Base-by-base conservation (phyloP, 1,140 invertebrate species). In the Magallana ariakensis region DNA sequence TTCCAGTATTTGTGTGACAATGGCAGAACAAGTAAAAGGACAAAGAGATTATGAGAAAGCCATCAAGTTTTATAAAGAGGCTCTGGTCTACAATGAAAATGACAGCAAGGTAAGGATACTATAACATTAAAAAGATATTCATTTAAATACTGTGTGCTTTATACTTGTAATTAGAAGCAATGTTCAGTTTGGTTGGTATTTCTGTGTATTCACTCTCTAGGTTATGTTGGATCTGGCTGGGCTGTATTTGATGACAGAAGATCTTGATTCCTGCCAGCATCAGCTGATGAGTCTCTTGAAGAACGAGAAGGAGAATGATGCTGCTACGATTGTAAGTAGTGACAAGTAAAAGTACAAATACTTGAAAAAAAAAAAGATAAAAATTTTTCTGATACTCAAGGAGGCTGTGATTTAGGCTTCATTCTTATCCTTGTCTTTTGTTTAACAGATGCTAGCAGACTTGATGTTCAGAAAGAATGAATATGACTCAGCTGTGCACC, bases 391-490 rank as follows among this genome's bases (percentile, higher is more conserved):
- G 9, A 3, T 58, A 0, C 56, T 53, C 16, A 56, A n/a, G 46
- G n/a, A 7, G 19, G 46, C 46, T n/a, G 53, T 6, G 26, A 19
- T 5, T 22, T 1, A 26, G 5, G 11, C 7, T 22, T 15, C 0
- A 33, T 26, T 26, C 4, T 26, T 8, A 1, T 3, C 6, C 26
- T 86, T 88, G 26, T 85, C 80, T 84, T 89, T 89, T 80, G 33
- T 46, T n/a, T n/a, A 46, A 46, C 88, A 96, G 88, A 98, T 99
- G 97, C 97, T 99, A 96, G 98, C 98, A 15, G 98, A 99, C 95
- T 95, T 99, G 55, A 97, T 98, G 86, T 99, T 99, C 93, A 95
- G 97, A 87, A 97, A 98, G 95, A 97, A 98, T 92, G 98, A 99
- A 93, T 97, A 99, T 92, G 97, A 98, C 91, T 97, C 97, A 58